Percentiles rank a stretch among this genome's conserved stretches.
Conservation (phyloP, 1,140 invertebrate genomes). For the Drosophila sulfurigaster region DNA sequence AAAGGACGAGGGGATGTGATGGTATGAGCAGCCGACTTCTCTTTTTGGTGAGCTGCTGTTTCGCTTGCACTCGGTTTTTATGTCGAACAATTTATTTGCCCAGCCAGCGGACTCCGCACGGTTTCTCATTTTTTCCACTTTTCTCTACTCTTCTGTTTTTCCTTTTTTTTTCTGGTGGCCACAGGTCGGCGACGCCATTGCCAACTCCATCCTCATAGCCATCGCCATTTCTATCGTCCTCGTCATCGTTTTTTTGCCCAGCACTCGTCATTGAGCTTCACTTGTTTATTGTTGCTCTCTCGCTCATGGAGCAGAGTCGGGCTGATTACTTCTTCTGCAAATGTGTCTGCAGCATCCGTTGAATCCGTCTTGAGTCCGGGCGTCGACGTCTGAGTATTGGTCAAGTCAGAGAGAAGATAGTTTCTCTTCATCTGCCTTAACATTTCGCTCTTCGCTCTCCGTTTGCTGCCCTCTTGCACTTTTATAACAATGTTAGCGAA, state of each 20-base stretch:
- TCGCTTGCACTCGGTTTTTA: slow-evolving; percentile 63
- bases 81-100: slow-evolving; percentile 79
- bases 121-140: slow-evolving; percentile 71
- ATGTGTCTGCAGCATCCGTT: slow-evolving; percentile 49
- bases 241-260: slow-evolving; percentile 33
- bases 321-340: slow-evolving; percentile 26
- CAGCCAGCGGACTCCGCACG: slow-evolving; percentile 67
- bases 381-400: slow-evolving; percentile 46
- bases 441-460: slow-evolving; percentile 15
- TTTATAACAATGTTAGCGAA: slow-evolving; percentile 76
- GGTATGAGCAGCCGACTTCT: background rate
- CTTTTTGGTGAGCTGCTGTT: slow-evolving; percentile 36
- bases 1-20: background rate
- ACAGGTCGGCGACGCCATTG: slow-evolving; percentile 68
- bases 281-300: slow-evolving; percentile 24
- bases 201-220: slow-evolving; percentile 21
- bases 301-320: background rate
- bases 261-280: slow-evolving; percentile 63
- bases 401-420: slow-evolving; percentile 48
- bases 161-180: slow-evolving; percentile 45
- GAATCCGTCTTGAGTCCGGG: slow-evolving; percentile 31
- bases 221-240: slow-evolving; percentile 27
- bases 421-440: slow-evolving; percentile 30
- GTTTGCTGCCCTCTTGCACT: slow-evolving; percentile 64
- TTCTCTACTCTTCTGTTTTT: slow-evolving; percentile 49